These are phyloP conservation scores for Asarcornis scutulata DNA, from an alignment of 2,113 vertebrate genomes.

Conservation along the genomic window DNA sequence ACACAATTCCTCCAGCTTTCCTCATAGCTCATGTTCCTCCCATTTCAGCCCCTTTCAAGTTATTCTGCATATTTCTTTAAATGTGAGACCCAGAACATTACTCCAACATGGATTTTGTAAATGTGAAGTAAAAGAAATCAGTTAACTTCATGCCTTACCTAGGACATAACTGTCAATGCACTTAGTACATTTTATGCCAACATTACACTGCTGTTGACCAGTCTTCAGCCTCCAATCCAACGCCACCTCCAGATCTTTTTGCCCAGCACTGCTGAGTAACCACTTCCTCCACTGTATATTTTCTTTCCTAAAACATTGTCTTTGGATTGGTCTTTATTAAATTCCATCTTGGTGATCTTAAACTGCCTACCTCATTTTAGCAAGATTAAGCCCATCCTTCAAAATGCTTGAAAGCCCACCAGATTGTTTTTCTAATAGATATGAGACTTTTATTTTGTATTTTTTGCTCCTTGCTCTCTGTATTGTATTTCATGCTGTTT, in stretches of 20 bases:
- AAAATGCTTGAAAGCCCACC: background rate
- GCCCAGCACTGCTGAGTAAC: background rate
- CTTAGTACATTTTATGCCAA: background rate
- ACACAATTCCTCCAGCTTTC: background rate
- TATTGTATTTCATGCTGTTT: background rate
- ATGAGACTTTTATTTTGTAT: background rate
- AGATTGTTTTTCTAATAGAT: background rate
- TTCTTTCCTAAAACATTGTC: background rate
- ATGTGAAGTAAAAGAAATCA: background rate
- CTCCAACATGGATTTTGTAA: background rate
- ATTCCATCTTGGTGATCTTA: background rate
- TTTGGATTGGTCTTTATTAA: background rate
- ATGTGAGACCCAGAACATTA: background rate
- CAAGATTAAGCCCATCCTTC: background rate
- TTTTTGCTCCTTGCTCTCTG: background rate
- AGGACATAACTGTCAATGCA: background rate
- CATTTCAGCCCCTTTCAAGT: background rate
- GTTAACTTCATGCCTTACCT: background rate
- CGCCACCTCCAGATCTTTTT: background rate
- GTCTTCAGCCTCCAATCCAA: background rate
- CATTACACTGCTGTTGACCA: background rate
- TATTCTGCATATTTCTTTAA: background rate
- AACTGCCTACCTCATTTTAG: background rate
- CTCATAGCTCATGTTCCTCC: background rate
- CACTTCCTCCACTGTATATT: background rate